Conservation (phyloP, 2,888 invertebrate genomes). For the Thyatira batis region DNA sequence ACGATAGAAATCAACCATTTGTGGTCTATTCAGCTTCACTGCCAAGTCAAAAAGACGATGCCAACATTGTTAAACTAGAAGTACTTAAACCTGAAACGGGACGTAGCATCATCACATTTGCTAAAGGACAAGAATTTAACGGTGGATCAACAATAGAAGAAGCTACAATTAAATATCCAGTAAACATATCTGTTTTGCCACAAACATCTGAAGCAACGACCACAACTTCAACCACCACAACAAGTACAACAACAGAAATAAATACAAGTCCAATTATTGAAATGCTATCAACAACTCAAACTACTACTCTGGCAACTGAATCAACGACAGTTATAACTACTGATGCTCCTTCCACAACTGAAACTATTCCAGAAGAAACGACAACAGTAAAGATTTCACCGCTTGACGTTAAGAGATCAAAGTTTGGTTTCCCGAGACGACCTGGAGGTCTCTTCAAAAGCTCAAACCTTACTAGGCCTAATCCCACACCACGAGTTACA, state of each 20-base stretch:
- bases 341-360: conserved; percentile 42
- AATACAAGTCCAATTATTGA: conserved; percentile 37
- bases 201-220: conserved; percentile 16
- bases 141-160: conserved; percentile 54
- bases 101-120: conserved; percentile 63
- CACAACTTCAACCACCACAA: conserved; percentile 27
- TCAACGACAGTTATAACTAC: conserved; percentile 34
- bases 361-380: conserved; percentile 53
- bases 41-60: conserved; percentile 55
- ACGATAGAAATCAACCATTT: conserved; percentile 63
- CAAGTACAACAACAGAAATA: conserved; percentile 27
- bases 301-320: conserved; percentile 36
- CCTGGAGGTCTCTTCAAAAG: conserved; percentile 52
- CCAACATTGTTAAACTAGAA: conserved; percentile 58
- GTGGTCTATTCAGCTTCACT: conserved; percentile 73
- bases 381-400: conserved; percentile 59
- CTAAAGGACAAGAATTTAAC: conserved; percentile 67
- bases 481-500: conserved; percentile 33
- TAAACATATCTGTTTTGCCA: conserved; percentile 52
- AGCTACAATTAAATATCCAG: conserved; percentile 48
- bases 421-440: conserved; percentile 70
- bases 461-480: conserved; percentile 56
- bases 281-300: conserved; percentile 32
- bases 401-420: conserved; percentile 61
- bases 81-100: conserved; percentile 59